phyloP scores from a whole-genome alignment of 2,888 invertebrate genomes.

The Laspeyria flexula region DNA sequence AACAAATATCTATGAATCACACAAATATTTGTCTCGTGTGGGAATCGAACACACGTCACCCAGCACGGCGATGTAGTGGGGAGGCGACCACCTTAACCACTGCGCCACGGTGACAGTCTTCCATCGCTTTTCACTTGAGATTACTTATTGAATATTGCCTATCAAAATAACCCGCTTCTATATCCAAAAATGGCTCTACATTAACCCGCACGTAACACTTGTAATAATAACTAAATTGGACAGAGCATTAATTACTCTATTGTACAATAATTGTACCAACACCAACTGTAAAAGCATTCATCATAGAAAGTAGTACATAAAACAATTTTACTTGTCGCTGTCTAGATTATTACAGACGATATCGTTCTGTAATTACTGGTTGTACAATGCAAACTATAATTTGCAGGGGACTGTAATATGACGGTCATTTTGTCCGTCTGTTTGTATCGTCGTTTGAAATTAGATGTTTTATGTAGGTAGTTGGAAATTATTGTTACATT shows the following conservation, averaged over 20 bases:
- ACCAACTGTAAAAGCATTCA: slow-evolving; percentile 22
- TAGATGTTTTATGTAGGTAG: background rate
- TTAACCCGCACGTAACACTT: no score
- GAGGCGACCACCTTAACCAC: no score
- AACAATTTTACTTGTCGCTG: slow-evolving; percentile 53
- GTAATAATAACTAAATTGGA: slow-evolving; percentile 18
- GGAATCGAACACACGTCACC: no score
- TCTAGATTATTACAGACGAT: slow-evolving; percentile 56
- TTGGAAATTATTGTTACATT: slow-evolving; percentile 1
- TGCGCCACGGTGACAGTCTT: no score
- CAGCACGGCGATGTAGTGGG: no score
- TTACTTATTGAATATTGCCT: no score
- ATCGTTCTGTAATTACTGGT: slow-evolving; percentile 58
- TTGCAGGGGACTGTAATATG: slow-evolving; percentile 38
- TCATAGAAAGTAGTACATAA: slow-evolving; percentile 40
- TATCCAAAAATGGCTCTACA: no score
- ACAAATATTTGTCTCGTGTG: no score
- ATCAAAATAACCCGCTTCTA: no score
- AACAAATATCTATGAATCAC: no score
- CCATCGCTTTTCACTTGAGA: no score
- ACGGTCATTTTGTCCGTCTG: slow-evolving; percentile 19
- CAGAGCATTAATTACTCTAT: slow-evolving; percentile 20
- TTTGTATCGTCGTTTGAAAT: slow-evolving; percentile 10
- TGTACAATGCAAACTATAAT: slow-evolving; percentile 58
- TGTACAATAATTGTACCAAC: slow-evolving; percentile 17